Percentiles rank a stretch among this genome's conserved stretches.
These are phyloP conservation scores for Trisateles emortualis DNA, from an alignment of 2,888 invertebrate genomes.

Conservation along the genomic window DNA sequence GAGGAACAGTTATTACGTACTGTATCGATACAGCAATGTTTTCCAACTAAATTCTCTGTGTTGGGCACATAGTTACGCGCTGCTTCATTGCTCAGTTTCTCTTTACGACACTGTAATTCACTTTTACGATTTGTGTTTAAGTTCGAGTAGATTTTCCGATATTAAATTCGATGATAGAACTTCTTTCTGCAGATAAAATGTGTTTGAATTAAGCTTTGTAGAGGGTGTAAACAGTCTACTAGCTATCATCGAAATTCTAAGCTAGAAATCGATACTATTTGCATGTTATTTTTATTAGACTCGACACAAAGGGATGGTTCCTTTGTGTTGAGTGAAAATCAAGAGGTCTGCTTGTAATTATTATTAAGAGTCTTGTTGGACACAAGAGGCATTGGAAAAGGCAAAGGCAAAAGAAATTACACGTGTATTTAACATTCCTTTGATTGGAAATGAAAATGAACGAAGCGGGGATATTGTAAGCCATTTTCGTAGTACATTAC, in stretches of 20 bases:
- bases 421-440: too few species aligned
- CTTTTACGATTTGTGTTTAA: constrained; percentile 2
- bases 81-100: constrained; percentile 30
- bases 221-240: background rate
- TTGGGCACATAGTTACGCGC: constrained; percentile 12
- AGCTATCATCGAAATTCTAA: too few species aligned
- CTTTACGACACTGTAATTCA: constrained; percentile 32
- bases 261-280: background rate
- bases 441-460: too few species aligned
- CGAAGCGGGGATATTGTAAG: too few species aligned
- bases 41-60: constrained; percentile 34
- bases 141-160: background rate
- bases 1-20: constrained; percentile 35
- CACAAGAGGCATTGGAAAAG: background rate
- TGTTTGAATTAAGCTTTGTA: background rate
- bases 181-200: too few species aligned
- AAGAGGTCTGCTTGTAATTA: constrained; percentile 1
- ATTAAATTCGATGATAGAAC: background rate
- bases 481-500: too few species aligned
- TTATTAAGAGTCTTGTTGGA: constrained; percentile 8
- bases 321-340: too few species aligned
- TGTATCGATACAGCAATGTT: constrained; percentile 31
- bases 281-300: constrained; percentile 4
- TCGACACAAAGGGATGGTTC: too few species aligned
- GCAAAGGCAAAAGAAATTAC: too few species aligned